Base-by-base conservation (phyloP, 2,797 vertebrate species). In the Galagoides demidoff region DNA sequence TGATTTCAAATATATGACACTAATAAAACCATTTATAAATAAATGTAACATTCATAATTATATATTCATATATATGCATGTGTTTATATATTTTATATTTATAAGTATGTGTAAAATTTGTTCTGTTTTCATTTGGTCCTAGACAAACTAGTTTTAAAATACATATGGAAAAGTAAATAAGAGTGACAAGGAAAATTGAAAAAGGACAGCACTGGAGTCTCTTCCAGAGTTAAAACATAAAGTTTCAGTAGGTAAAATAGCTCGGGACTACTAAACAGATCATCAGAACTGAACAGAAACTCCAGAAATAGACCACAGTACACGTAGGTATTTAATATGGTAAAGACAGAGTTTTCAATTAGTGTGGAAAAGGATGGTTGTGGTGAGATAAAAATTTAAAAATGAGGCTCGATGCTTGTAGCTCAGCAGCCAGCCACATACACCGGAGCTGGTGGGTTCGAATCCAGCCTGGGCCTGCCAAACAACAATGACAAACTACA, bases 41-140 rank as follows among this genome's bases (percentile, higher is more conserved):
- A 71, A 52, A 71, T 78, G 57, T 19, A 52, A 14, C 49, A 52
- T 52, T 52, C 49, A 19, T 77, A 77, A 77, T 76, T 76, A 76
- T n/a, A 77, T 13, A 55, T 77, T 52, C 52, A 11, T 45, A 52
- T 52, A 12, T 77, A n/a, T 57, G 34, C 31, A 34, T 78, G 23
- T 34, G 34, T 22, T 66, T 66, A 66, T 29, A 66, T n/a, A 66
- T n/a, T 66, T 66, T 70, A 19, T 37, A 70, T 37, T 34, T 37
- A 70, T 70, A 61, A 22, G 25, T 74, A 57, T 55, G 23, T 10
- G 34, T 55, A 37, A 57, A 78, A 37, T 70, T 68, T 76, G 6
- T 9, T 77, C 76, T 78, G 59, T n/a, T 93, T 86, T 63, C 61
- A 81, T 95, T 93, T 87, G 29, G 2, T 64, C 55, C 39, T 70